A percentile compares a stretch with the other conserved stretches of the same genome.
Evolutionary conservation across 2,113 vertebrate species (phyloP).

Genomic region (Pelvicachromis taeniatus): DNA sequence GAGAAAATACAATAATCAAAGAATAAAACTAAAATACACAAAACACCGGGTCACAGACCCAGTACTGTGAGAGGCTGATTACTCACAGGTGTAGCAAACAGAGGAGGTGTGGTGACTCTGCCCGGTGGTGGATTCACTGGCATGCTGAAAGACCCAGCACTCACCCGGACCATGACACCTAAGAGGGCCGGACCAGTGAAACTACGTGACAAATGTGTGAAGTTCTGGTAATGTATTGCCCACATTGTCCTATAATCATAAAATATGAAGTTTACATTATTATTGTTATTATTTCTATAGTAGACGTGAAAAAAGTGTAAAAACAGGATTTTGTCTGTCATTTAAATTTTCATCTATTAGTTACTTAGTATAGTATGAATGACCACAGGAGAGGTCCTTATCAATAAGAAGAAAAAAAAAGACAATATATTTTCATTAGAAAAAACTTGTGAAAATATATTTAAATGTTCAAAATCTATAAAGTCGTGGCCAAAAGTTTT

Average conservation of each 20-base stretch:
- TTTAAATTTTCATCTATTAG: neutral
- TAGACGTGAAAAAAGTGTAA: neutral
- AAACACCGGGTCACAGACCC: too few species aligned
- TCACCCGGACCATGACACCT: too few species aligned
- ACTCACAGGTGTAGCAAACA: too few species aligned
- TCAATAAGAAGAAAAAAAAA: neutral
- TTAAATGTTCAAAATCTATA: neutral
- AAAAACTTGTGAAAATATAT: neutral
- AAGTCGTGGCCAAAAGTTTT: too few species aligned
- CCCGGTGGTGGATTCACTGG: too few species aligned
- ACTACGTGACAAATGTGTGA: neutral
- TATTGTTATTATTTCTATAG: neutral
- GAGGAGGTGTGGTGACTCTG: too few species aligned
- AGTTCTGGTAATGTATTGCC: neutral
- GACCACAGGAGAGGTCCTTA: neutral
- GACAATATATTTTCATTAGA: too few species aligned
- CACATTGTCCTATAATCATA: neutral
- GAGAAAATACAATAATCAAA: too few species aligned
- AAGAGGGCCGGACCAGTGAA: neutral
- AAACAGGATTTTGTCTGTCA: neutral
- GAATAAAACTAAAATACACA: too few species aligned
- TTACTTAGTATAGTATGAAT: neutral
- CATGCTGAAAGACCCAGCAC: too few species aligned
- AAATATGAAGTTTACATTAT: neutral
- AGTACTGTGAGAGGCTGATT: too few species aligned